Base-by-base conservation (phyloP, 2,888 invertebrate species). In the Dryococelus australis region DNA sequence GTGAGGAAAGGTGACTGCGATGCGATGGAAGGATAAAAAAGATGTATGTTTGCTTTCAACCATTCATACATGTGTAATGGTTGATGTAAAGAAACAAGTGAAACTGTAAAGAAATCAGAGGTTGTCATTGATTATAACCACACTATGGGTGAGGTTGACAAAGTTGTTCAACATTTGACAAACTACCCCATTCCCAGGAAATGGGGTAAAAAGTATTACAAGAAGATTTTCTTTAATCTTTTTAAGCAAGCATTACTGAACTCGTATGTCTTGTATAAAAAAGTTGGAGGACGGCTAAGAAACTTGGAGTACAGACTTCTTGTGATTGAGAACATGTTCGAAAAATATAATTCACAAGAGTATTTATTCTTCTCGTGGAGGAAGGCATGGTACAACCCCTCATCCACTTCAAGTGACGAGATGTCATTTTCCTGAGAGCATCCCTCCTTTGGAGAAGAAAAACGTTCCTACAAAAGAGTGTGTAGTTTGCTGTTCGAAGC, bases 311-410 rank as follows among this genome's bases (percentile, higher is more conserved):
- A 83, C 43, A 83, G 83, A 28, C 28, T 27, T 20, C 43, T 83
- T 28, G 43, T 83, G 16, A 24, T 83, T 28, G 83, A 83, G 26
- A 83, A 83, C 0, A 83, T 27, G 10, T 35, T 83, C 26, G 83
- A 83, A 28, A 83, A 83, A 43, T 83, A 83, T 28, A 26, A 83
- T 24, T 27, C 27, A 8, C 43, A 12, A 35, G 16, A 83, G 13
- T n/a, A n/a, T n/a, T n/a, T 83, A 26, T 27, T 83, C 83, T 35
- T 83, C 83, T 35, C 16, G 43, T 20, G 83, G 83, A 28, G 83
- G 83, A 27, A 10, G 83, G 28, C 83, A 26, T 28, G 83, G 83
- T 26, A 83, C 27, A 28, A 83, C 83, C 13, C 83, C 83, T 12
- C n/a, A 83, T 27, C 83, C 83, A 83, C 27, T 83, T 0, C 0